Evolutionary conservation across 2,113 vertebrate species (phyloP).

Genomic region (Equus quagga): DNA sequence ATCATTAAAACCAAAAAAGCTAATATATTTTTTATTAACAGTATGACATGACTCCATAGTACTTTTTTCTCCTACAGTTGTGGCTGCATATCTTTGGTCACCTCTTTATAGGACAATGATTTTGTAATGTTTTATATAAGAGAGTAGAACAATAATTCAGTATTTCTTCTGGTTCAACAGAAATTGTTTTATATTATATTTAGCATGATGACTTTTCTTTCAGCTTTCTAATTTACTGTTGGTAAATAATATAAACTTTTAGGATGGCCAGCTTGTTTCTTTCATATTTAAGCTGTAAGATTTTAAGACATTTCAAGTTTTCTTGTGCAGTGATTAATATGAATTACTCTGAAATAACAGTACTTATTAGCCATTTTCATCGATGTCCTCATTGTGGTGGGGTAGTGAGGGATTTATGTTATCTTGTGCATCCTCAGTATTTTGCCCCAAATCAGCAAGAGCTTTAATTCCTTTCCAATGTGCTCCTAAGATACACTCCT

Average conservation of each 20-base stretch:
- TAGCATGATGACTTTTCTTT: background rate
- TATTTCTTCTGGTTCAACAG: background rate
- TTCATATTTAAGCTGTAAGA: background rate
- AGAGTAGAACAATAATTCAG: background rate
- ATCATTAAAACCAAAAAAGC: background rate
- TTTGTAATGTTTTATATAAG: background rate
- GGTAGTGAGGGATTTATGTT: background rate
- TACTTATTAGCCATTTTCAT: background rate
- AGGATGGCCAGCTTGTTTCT: background rate
- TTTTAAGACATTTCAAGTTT: background rate
- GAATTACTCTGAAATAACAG: background rate
- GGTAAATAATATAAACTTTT: background rate
- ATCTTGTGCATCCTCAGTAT: background rate
- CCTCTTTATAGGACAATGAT: background rate
- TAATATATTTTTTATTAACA: background rate
- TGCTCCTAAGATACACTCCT: background rate
- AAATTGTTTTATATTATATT: background rate
- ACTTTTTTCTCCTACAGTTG: background rate
- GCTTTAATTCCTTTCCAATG: background rate
- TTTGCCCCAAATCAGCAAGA: background rate
- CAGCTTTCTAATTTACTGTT: background rate
- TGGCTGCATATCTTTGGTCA: background rate
- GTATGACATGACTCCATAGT: background rate
- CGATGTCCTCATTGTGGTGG: background rate
- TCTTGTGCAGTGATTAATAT: background rate